Conservation (phyloP, 1,140 invertebrate species). For the Trinorchestia longiramus region DNA sequence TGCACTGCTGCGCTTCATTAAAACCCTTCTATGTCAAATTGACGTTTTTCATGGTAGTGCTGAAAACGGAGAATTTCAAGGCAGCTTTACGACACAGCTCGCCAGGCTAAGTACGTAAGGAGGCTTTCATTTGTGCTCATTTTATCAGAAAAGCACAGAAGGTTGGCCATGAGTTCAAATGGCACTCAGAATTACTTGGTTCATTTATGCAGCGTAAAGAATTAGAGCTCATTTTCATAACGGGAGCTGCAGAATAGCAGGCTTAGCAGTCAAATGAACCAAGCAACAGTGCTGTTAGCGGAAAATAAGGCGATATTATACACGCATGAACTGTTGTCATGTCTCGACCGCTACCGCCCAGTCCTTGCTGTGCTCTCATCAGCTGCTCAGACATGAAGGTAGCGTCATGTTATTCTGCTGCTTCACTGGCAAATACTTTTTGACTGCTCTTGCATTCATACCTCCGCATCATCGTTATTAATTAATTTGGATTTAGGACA, state of each 20-base stretch:
- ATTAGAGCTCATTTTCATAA: constrained; percentile 37
- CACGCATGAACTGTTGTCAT: not conserved
- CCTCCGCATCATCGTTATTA: too few species aligned
- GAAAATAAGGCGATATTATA: not conserved
- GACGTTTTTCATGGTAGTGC: not conserved
- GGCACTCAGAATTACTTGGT: not conserved
- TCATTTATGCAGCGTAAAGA: constrained; percentile 40
- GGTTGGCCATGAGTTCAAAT: constrained; percentile 22
- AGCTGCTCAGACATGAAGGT: not conserved
- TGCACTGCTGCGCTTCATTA: not conserved
- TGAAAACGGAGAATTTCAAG: not conserved
- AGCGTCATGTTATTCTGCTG: not conserved
- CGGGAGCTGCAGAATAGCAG: constrained; percentile 15
- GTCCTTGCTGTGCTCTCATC: not conserved
- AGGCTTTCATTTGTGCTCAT: not conserved
- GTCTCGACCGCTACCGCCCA: not conserved
- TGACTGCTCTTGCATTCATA: not conserved
- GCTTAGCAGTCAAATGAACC: constrained; percentile 40
- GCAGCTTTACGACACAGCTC: not conserved
- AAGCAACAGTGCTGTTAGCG: not conserved
- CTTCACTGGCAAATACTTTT: not conserved
- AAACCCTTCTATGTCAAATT: not conserved
- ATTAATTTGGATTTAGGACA: not conserved
- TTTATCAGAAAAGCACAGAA: not conserved
- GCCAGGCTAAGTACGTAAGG: not conserved